phyloP scores from a whole-genome alignment of 2,113 vertebrate genomes.

The Myiozetetes cayanensis region DNA sequence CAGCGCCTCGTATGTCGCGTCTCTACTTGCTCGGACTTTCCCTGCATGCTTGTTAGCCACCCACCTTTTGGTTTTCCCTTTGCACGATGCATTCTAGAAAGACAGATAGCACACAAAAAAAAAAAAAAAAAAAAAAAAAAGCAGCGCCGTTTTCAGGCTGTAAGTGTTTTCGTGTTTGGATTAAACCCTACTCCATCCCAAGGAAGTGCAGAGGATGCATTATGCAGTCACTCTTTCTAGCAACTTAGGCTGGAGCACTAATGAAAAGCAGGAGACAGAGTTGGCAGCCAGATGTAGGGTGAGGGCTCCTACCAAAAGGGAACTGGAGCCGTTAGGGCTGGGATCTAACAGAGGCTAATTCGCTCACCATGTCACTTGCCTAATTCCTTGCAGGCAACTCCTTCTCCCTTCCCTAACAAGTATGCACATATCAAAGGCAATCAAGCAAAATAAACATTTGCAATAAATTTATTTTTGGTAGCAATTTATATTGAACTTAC shows the following conservation, averaged over 20 bases:
- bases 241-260: not conserved
- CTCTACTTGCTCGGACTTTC: not conserved
- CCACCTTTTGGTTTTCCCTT: not conserved
- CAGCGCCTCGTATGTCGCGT: not conserved
- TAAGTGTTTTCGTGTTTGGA: not conserved
- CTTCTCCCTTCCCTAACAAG: not conserved
- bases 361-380: not conserved
- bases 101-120: not conserved
- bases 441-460: slow-evolving; percentile 59
- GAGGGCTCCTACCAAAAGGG: not conserved
- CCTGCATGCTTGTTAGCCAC: not conserved
- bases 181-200: not conserved
- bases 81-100: not conserved
- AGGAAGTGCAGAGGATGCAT: not conserved
- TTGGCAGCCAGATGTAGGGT: not conserved
- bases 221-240: not conserved
- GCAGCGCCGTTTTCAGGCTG: not conserved
- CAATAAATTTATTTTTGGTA: slow-evolving; percentile 48
- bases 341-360: not conserved
- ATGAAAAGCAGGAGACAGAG: not conserved
- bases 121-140: not conserved
- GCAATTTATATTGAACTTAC: slow-evolving; percentile 37
- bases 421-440: not conserved
- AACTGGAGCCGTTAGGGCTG: slow-evolving; percentile 1
- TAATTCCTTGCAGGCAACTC: slow-evolving; percentile 14